These are phyloP conservation scores for Coelopa pilipes DNA, from an alignment of 2,888 invertebrate genomes.

Conservation along the genomic window DNA sequence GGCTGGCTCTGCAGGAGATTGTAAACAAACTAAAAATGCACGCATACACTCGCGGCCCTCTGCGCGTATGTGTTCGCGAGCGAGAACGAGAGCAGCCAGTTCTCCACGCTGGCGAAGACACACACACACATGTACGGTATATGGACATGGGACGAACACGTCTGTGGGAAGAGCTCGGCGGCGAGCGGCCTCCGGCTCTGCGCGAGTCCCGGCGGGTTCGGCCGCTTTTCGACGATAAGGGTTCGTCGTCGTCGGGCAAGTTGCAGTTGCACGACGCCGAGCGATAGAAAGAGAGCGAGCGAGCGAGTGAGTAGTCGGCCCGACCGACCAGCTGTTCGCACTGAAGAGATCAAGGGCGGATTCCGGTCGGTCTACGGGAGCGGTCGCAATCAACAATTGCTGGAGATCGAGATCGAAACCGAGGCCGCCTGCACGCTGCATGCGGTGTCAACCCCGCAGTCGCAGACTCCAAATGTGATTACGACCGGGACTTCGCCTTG, in stretches of 20 bases:
- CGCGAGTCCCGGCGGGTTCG: neutral
- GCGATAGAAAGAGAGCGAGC: neutral
- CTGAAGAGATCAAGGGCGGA: neutral
- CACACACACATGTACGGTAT: neutral
- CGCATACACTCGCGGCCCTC: too few relatives aligned
- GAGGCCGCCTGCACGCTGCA: too few relatives aligned
- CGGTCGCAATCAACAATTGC: neutral
- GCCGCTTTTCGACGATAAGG: conserved; percentile 26
- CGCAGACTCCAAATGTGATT: too few relatives aligned
- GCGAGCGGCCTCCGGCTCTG: conserved; percentile 9
- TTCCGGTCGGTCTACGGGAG: too few relatives aligned
- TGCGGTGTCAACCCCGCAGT: too few relatives aligned
- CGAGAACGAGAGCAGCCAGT: neutral
- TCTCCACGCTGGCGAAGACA: neutral
- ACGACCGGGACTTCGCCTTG: too few relatives aligned
- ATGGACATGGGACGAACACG: neutral
- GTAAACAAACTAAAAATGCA: conserved; percentile 12
- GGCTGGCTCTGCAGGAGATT: neutral
- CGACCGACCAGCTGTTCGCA: conserved; percentile 14
- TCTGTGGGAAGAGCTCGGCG: too few relatives aligned
- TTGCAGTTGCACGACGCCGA: conserved; percentile 17
- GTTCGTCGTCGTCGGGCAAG: conserved; percentile 28
- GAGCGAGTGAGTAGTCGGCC: neutral
- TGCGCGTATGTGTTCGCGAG: too few relatives aligned
- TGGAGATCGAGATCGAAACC: too few relatives aligned